Percentiles rank a stretch among this genome's conserved stretches.
Conservation (phyloP, 2,113 vertebrate species). For the Aphelocoma coerulescens region DNA sequence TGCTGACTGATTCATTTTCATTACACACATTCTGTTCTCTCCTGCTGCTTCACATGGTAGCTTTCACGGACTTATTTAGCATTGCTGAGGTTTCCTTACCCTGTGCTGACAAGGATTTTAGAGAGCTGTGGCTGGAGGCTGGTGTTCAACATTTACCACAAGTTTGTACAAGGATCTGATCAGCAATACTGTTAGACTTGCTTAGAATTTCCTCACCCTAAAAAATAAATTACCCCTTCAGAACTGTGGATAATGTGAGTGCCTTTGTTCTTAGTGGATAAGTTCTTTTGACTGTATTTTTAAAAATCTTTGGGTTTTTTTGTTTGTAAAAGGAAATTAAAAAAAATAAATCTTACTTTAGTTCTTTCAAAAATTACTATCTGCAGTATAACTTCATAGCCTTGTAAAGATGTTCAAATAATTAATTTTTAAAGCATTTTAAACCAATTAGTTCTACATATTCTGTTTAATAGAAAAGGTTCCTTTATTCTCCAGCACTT, state of each 20-base stretch:
- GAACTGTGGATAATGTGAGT: neutral
- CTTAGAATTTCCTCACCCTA: neutral
- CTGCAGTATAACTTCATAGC: neutral
- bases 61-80: neutral
- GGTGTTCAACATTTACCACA: neutral
- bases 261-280: neutral
- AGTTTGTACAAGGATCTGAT: neutral
- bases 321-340: neutral
- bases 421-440: neutral
- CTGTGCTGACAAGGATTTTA: conserved; percentile 4
- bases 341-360: neutral
- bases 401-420: neutral
- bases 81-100: neutral
- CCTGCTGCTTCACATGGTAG: neutral
- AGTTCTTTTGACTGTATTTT: neutral
- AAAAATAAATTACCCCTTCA: neutral
- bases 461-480: neutral
- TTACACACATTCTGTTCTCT: neutral
- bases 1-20: neutral
- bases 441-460: neutral
- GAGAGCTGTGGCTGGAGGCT: neutral
- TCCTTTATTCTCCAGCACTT: neutral
- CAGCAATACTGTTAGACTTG: neutral
- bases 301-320: rapidly evolving
- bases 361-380: neutral